Percentiles rank a stretch among this genome's conserved stretches.
Evolutionary conservation across 2,888 invertebrate species (phyloP).

Genomic region (Drosophila vallismaia): DNA sequence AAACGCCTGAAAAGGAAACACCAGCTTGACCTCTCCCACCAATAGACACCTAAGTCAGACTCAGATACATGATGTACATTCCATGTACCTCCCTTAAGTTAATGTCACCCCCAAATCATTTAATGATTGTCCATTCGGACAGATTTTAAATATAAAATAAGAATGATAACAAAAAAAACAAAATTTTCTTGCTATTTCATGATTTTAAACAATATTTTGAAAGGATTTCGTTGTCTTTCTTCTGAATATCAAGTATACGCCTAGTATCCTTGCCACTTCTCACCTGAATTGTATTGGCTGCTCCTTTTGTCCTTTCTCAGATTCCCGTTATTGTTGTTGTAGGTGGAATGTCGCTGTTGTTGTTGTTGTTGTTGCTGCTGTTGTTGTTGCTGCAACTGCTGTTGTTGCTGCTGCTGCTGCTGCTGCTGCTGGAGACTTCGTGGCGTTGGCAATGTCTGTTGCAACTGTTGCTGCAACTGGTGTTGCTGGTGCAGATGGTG

Average conservation of each 20-base stretch:
- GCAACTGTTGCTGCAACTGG: slow-evolving; percentile 41
- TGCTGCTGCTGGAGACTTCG: slow-evolving; percentile 51
- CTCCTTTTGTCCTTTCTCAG: slow-evolving; percentile 76
- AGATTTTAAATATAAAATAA: too few species aligned
- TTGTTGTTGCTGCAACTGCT: slow-evolving; percentile 62
- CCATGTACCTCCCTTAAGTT: too few species aligned
- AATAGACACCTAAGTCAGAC: too few species aligned
- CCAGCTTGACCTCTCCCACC: too few species aligned
- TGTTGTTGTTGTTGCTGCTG: slow-evolving; percentile 56
- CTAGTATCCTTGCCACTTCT: neutral
- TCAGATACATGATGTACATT: too few species aligned
- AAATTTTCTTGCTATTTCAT: too few species aligned
- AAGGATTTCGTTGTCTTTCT: neutral
- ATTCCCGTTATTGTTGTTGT: slow-evolving; percentile 71
- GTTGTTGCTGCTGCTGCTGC: slow-evolving; percentile 53
- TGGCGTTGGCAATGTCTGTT: slow-evolving; percentile 64
- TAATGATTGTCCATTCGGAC: too few species aligned
- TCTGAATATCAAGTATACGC: neutral
- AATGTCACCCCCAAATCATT: too few species aligned
- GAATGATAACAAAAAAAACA: too few species aligned
- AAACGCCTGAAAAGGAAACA: too few species aligned
- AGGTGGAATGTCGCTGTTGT: slow-evolving; percentile 70
- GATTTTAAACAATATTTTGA: too few species aligned
- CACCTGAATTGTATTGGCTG: slow-evolving; percentile 83
- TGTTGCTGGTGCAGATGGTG: slow-evolving; percentile 60